phyloP scores from a whole-genome alignment of 2,113 vertebrate genomes.

The Ciconia maguari region DNA sequence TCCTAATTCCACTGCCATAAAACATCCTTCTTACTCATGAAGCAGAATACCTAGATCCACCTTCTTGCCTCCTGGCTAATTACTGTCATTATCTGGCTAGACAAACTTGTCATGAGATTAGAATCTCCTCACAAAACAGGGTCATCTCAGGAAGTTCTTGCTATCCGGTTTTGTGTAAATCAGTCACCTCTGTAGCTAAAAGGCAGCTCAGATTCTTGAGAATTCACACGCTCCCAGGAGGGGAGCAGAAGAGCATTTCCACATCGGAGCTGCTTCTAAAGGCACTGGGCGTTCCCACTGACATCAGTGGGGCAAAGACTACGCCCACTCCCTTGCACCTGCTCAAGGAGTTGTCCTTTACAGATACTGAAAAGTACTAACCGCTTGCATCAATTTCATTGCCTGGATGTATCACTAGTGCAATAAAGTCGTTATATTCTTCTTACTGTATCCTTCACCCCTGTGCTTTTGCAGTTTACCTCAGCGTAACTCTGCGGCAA shows the following conservation, averaged over 20 bases:
- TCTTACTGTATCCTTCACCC: neutral
- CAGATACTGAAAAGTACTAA: neutral
- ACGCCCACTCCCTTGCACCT: neutral
- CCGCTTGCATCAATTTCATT: neutral
- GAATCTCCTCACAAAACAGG: constrained; percentile 43
- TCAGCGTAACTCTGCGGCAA: neutral
- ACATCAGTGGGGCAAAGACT: neutral
- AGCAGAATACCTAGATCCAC: constrained; percentile 41
- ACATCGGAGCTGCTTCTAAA: neutral
- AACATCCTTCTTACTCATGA: constrained; percentile 45
- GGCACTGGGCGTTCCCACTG: neutral
- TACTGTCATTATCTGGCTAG: constrained; percentile 58
- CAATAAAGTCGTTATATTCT: neutral
- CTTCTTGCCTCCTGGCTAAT: constrained; percentile 54
- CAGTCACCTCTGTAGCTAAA: constrained; percentile 42
- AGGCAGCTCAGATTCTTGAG: neutral
- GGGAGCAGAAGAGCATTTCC: constrained; percentile 12
- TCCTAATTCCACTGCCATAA: constrained; percentile 45
- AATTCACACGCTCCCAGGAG: constrained; percentile 26
- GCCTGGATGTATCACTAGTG: neutral
- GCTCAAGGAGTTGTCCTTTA: neutral
- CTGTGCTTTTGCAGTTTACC: neutral
- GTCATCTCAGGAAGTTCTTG: constrained; percentile 51
- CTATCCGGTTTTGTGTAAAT: constrained; percentile 39
- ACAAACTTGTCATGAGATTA: constrained; percentile 45